These are phyloP conservation scores for Macquaria australasica DNA, from an alignment of 2,113 vertebrate species.

Conservation along the genomic window DNA sequence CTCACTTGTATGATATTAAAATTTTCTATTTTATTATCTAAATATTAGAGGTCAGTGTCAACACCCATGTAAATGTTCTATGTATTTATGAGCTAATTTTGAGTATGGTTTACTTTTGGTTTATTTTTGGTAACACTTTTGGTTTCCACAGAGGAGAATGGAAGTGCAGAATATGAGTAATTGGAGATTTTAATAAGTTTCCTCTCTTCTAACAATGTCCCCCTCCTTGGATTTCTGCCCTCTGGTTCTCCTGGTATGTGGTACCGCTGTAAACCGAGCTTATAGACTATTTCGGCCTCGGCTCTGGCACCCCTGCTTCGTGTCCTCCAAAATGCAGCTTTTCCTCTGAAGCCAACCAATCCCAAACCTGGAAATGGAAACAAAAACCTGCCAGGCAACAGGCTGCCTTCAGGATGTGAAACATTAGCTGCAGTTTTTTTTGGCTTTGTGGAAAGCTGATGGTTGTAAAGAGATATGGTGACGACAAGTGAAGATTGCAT, in stretches of 20 bases:
- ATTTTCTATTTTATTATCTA: background rate
- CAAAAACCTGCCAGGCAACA: constrained; percentile 1
- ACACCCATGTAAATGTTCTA: background rate
- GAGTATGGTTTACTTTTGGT: background rate
- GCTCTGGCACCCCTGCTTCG: constrained; percentile 43
- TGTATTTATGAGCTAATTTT: background rate
- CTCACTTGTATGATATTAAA: background rate
- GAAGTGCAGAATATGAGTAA: background rate
- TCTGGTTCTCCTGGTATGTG: constrained; percentile 53
- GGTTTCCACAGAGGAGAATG: constrained; percentile 2
- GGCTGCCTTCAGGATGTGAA: constrained; percentile 45
- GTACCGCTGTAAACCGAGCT: constrained; percentile 56
- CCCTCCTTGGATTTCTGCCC: constrained; percentile 66
- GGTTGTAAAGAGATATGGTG: constrained; percentile 38
- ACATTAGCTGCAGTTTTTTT: constrained; percentile 38
- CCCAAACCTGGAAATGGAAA: constrained; percentile 54
- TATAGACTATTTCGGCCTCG: constrained; percentile 46
- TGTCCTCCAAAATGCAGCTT: constrained; percentile 43
- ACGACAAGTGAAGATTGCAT: constrained; percentile 33
- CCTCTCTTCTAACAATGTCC: constrained; percentile 15
- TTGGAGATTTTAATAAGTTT: constrained; percentile 13
- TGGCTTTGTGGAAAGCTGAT: constrained; percentile 23
- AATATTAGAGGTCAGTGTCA: background rate
- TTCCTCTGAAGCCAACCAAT: constrained; percentile 45
- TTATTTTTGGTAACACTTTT: background rate